Conservation (phyloP, 2,797 vertebrate genomes). For the Danionella dracula region DNA sequence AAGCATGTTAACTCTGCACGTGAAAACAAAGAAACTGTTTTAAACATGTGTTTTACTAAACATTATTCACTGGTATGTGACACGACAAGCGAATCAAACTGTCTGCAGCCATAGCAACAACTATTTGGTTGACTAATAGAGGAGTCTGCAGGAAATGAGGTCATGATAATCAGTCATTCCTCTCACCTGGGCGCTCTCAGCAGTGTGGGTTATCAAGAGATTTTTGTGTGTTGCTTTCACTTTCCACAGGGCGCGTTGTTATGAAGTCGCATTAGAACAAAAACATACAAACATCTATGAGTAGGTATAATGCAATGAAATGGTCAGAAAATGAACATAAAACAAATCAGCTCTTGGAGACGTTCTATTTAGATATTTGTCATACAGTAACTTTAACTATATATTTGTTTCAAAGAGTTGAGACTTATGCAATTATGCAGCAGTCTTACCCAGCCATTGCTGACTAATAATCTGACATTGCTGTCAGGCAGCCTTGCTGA, state of each 20-base stretch:
- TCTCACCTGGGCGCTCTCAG: background rate
- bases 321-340: too few relatives aligned
- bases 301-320: too few relatives aligned
- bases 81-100: background rate
- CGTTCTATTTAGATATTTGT: too few relatives aligned
- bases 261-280: background rate
- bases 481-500: too few relatives aligned
- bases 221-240: too few relatives aligned
- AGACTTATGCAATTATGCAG: too few relatives aligned
- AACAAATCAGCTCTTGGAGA: too few relatives aligned
- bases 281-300: background rate
- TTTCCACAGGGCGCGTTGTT: background rate
- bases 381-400: too few relatives aligned
- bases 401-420: too few relatives aligned
- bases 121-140: background rate
- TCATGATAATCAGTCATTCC: constrained; percentile 7
- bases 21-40: background rate
- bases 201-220: background rate
- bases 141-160: constrained; percentile 9
- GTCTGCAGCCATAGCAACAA: background rate
- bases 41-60: background rate
- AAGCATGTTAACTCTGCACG: background rate
- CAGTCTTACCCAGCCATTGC: too few relatives aligned
- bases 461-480: too few relatives aligned
- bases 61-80: background rate